phyloP scores from a whole-genome alignment of 2,113 vertebrate genomes.

The Panurus biarmicus region DNA sequence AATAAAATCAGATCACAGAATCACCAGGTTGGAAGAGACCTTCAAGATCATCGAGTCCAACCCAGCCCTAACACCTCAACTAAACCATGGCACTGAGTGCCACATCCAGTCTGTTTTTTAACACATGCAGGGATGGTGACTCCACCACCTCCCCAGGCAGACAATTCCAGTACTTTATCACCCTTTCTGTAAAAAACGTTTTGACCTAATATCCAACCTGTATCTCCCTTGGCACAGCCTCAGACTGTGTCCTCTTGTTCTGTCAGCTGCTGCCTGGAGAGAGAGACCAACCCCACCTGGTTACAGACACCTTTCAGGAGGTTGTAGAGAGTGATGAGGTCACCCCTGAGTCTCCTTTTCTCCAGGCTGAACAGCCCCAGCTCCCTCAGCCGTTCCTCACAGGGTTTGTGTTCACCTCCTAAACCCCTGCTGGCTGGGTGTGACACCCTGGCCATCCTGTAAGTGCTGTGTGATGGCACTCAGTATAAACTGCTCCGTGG shows the following conservation, averaged over 20 bases:
- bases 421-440: too few relatives aligned
- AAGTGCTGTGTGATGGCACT: neutral
- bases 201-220: neutral
- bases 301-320: too few relatives aligned
- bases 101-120: neutral
- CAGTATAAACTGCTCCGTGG: neutral
- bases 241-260: too few relatives aligned
- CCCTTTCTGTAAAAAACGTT: neutral
- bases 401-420: too few relatives aligned
- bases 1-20: neutral
- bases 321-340: too few relatives aligned
- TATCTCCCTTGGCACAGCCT: too few relatives aligned
- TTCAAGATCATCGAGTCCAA: neutral
- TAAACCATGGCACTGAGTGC: neutral
- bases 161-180: too few relatives aligned
- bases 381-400: neutral
- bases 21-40: neutral
- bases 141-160: too few relatives aligned
- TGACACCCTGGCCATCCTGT: neutral
- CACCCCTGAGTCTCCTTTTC: too few relatives aligned
- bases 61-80: neutral
- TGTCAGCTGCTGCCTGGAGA: too few relatives aligned
- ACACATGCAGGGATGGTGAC: neutral
- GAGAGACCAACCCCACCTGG: too few relatives aligned
- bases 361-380: neutral